Evolutionary conservation across 1,140 invertebrate species (phyloP).

Genomic region (Eupristina koningsbergeri): DNA sequence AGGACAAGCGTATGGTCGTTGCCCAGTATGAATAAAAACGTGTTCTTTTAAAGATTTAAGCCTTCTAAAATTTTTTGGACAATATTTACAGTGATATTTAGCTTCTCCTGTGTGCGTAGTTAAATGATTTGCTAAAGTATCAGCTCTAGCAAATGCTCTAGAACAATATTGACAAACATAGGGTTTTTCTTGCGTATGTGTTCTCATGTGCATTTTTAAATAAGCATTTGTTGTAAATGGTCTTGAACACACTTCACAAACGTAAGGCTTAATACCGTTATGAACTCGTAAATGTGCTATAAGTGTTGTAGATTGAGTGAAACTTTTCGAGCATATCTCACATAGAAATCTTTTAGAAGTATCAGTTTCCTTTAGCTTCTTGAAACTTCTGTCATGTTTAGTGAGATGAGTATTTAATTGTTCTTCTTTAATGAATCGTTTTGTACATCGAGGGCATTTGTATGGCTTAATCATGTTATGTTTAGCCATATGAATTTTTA

Average conservation of each 20-base stretch:
- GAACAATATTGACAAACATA: conserved; percentile 76
- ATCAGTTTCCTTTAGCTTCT: conserved; percentile 75
- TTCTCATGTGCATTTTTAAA: conserved; percentile 73
- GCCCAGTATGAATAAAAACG: conserved; percentile 76
- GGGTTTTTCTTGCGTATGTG: conserved; percentile 76
- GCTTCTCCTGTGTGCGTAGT: conserved; percentile 77
- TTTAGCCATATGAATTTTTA: conserved; percentile 71
- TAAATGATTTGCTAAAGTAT: conserved; percentile 72
- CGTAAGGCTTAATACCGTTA: conserved; percentile 79
- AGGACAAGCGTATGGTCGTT: conserved; percentile 74
- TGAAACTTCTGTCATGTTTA: conserved; percentile 76
- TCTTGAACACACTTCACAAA: conserved; percentile 79
- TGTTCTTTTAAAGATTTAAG: conserved; percentile 76
- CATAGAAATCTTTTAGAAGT: conserved; percentile 82
- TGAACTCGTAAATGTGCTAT: conserved; percentile 76
- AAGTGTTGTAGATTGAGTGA: conserved; percentile 73
- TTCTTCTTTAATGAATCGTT: conserved; percentile 73
- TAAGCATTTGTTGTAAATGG: conserved; percentile 73
- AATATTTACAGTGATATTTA: conserved; percentile 78
- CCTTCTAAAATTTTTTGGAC: conserved; percentile 78
- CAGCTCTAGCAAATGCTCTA: conserved; percentile 70
- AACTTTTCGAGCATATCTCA: conserved; percentile 77
- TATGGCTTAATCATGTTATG: conserved; percentile 73
- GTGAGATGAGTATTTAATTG: conserved; percentile 72
- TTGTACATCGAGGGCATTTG: conserved; percentile 70